Conservation (phyloP, 2,888 invertebrate species). For the Bellardia pandia region DNA sequence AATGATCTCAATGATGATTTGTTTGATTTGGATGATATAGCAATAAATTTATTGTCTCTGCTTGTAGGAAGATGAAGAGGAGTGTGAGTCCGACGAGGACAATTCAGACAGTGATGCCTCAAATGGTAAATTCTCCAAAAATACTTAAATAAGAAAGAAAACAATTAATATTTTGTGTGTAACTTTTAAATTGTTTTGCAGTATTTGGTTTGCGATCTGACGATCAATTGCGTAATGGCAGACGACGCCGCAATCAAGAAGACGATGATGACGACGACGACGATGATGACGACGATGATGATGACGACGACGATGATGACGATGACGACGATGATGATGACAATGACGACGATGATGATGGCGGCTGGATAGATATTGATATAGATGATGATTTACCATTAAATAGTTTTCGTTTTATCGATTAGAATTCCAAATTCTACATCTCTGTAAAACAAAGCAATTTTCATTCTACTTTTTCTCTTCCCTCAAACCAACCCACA, state of each 20-base stretch:
- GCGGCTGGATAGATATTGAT: slow-evolving; percentile 75
- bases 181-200: slow-evolving; percentile 51
- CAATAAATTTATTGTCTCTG: slow-evolving; percentile 79
- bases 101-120: slow-evolving; percentile 82
- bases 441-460: slow-evolving; percentile 8
- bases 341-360: slow-evolving; percentile 74
- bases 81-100: slow-evolving; percentile 87
- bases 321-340: slow-evolving; percentile 74
- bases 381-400: slow-evolving; percentile 64
- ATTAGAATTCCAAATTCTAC: slow-evolving; percentile 44
- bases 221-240: slow-evolving; percentile 71
- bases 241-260: slow-evolving; percentile 68
- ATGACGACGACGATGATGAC: slow-evolving; percentile 76
- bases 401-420: slow-evolving; percentile 52
- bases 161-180: background rate
- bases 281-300: slow-evolving; percentile 76
- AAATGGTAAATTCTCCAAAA: slow-evolving; percentile 74
- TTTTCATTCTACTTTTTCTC: slow-evolving; percentile 8
- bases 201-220: slow-evolving; percentile 78
- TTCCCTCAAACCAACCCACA: background rate
- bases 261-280: slow-evolving; percentile 75
- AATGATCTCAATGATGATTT: slow-evolving; percentile 73
- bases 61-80: slow-evolving; percentile 87
- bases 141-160: background rate
- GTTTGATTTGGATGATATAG: slow-evolving; percentile 73